Conservation (phyloP, 2,113 vertebrate genomes). For the Dipodomys stephensi region DNA sequence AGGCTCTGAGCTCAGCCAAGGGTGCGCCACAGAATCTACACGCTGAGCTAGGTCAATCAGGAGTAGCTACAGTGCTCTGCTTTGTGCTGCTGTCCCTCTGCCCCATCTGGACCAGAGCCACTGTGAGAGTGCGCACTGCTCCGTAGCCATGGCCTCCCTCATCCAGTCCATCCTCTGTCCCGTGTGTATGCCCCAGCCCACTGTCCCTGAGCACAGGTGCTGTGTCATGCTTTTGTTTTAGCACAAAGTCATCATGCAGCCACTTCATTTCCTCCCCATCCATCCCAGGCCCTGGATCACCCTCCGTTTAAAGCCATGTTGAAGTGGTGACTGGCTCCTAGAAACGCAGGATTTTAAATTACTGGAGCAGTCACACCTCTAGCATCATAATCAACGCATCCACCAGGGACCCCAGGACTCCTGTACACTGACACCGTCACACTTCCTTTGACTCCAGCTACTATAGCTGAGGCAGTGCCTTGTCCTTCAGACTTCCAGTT, state of each 20-base stretch:
- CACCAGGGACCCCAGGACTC: not conserved
- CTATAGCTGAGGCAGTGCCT: not conserved
- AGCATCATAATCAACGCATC: not conserved
- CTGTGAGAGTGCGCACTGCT: too few species aligned
- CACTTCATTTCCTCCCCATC: too few species aligned
- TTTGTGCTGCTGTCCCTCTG: not conserved
- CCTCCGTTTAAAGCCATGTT: not conserved
- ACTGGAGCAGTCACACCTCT: not conserved
- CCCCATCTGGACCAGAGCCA: not conserved
- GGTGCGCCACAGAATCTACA: not conserved
- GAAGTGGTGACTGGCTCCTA: too few species aligned
- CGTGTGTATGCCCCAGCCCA: not conserved
- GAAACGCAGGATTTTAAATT: not conserved
- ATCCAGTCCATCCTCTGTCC: too few species aligned
- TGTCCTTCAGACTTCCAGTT: not conserved
- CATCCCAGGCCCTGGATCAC: not conserved
- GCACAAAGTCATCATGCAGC: too few species aligned
- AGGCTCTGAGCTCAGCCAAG: not conserved
- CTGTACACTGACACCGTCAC: not conserved
- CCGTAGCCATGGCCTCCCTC: too few species aligned
- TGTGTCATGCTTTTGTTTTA: not conserved
- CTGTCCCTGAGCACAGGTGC: not conserved
- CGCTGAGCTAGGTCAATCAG: not conserved
- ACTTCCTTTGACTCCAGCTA: too few species aligned
- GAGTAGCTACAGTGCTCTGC: not conserved